phyloP scores from a whole-genome alignment of 1,140 invertebrate genomes.

The Bactericera cockerelli region DNA sequence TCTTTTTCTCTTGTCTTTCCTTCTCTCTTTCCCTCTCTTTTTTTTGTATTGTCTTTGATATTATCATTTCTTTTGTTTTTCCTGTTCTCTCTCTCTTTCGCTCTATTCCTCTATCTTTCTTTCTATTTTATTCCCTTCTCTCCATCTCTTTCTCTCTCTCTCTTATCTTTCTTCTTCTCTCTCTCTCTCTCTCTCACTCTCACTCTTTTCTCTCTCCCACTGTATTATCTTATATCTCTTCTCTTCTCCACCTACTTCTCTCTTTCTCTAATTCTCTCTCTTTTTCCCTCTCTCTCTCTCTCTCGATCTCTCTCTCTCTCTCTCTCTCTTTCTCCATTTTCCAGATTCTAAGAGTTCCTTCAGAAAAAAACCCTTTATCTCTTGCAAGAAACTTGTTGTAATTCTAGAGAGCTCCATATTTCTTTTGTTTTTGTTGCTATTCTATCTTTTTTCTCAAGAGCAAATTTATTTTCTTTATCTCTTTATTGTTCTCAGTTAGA shows the following conservation, averaged over 20 bases:
- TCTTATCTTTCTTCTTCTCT: no score
- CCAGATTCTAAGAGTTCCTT: not conserved
- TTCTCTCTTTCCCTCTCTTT: no score
- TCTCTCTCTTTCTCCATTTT: not conserved
- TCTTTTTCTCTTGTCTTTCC: no score
- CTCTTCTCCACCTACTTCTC: no score
- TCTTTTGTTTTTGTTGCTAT: conserved; percentile 7
- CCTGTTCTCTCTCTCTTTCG: not conserved
- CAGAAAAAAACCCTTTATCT: not conserved
- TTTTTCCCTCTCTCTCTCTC: not conserved
- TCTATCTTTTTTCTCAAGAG: not conserved
- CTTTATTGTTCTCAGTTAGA: conserved; percentile 4
- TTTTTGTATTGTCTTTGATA: no score
- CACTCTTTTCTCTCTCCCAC: no score
- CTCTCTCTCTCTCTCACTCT: no score
- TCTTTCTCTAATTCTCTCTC: not conserved
- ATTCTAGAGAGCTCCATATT: not conserved
- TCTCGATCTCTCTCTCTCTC: no score
- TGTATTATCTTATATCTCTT: no score
- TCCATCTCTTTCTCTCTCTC: no score
- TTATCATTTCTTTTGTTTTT: no score
- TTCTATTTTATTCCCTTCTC: no score
- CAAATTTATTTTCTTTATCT: conserved; percentile 5
- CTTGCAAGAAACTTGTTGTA: not conserved
- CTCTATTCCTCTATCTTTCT: not conserved